Evolutionary conservation across 2,797 vertebrate species (phyloP).

Genomic region (Hypotaenidia okinawae): DNA sequence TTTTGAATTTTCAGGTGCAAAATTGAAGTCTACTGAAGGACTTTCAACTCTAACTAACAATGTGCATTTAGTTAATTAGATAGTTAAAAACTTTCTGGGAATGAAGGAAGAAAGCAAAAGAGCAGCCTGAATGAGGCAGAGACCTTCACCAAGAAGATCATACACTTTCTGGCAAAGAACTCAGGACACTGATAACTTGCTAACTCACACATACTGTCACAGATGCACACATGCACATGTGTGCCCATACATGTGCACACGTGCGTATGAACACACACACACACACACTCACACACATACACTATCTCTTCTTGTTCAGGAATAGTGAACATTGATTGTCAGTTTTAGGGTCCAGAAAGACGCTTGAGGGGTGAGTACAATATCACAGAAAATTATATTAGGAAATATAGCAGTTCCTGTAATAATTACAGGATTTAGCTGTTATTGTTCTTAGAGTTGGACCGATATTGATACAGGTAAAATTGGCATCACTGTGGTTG

Average conservation of each 20-base stretch:
- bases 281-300: accelerated
- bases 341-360: neutral
- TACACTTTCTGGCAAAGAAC: neutral
- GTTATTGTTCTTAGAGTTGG: neutral
- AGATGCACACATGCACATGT: too few species aligned
- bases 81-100: neutral
- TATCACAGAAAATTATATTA: neutral
- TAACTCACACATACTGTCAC: neutral
- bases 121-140: neutral
- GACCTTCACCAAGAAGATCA: neutral
- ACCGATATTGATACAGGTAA: neutral
- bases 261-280: too few species aligned
- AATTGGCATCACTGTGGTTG: neutral
- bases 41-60: neutral
- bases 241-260: too few species aligned
- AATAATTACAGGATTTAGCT: neutral
- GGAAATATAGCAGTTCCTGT: neutral
- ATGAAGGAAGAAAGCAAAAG: neutral
- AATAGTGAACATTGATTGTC: neutral
- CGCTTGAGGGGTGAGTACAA: neutral
- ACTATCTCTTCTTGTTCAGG: neutral
- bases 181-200: neutral
- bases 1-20: neutral
- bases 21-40: neutral
- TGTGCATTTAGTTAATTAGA: neutral